A percentile compares a stretch with the other conserved stretches of the same genome.
These are phyloP conservation scores for Parauchenoglanis punctatus DNA, from an alignment of 2,797 vertebrate genomes.

Conservation along the genomic window DNA sequence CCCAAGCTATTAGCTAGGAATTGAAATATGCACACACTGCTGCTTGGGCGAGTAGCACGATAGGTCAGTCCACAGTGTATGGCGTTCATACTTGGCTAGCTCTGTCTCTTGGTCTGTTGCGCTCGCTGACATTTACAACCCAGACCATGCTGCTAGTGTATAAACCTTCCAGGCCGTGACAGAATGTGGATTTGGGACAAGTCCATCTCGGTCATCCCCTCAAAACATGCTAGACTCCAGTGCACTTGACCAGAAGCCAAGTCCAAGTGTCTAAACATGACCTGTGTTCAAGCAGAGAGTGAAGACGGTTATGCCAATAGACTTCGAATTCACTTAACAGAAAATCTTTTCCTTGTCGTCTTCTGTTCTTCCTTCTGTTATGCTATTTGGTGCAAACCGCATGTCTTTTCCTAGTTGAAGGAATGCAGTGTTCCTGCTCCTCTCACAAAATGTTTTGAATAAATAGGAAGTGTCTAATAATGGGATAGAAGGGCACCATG, in stretches of 20 bases:
- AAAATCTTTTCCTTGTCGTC: constrained; percentile 7
- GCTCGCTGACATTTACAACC: constrained; percentile 75
- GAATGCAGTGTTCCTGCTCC: background rate
- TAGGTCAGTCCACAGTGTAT: constrained; percentile 40
- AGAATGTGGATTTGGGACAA: constrained; percentile 71
- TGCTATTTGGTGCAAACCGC: background rate
- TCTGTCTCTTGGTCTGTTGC: constrained; percentile 70
- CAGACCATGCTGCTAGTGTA: constrained; percentile 64
- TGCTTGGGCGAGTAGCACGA: constrained; percentile 44
- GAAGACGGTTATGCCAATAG: constrained; percentile 24
- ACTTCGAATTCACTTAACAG: constrained; percentile 8
- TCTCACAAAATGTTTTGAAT: background rate
- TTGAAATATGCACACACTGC: constrained; percentile 2
- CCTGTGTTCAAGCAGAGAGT: constrained; percentile 28
- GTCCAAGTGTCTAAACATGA: constrained; percentile 54
- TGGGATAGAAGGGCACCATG: constrained; percentile 23
- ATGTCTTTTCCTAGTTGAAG: background rate
- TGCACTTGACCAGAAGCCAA: constrained; percentile 70
- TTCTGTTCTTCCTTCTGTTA: constrained; percentile 21
- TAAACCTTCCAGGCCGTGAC: constrained; percentile 72
- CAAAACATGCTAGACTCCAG: constrained; percentile 58
- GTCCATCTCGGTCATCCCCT: constrained; percentile 61
- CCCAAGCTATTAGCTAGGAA: constrained; percentile 29
- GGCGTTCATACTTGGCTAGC: constrained; percentile 67
- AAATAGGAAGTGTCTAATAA: constrained; percentile 44